Base-by-base conservation (phyloP, 2,888 invertebrate genomes). In the Crioceris asparagi region DNA sequence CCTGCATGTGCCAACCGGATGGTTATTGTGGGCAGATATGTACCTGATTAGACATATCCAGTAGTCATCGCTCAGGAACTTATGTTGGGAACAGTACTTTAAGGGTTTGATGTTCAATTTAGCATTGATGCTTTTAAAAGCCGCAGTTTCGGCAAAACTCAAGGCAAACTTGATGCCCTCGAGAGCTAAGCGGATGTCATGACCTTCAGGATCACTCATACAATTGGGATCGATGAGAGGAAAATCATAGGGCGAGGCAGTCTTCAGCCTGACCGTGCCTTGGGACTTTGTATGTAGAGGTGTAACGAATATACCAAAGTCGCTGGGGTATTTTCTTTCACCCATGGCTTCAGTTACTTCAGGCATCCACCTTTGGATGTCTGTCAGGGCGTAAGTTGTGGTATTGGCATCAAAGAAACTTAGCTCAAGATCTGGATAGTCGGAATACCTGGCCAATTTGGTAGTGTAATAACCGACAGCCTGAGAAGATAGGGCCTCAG, bases 221-320 rank as follows among this genome's bases (percentile, higher is more conserved):
- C 81, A 82, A 53, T 79, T 79, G 1, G 80, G 72, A 47, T 81
- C 67, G 38, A 83, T 75, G n/a, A 71, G 51, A 0, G 82, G 80
- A 35, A 44, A 50, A 17, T 46, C 49, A 16, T 41, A 48, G 8
- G 49, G 49, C 30, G 41, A 39, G 19, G 36, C 38, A 23, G 38
- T 46, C 33, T 39, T 47, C 15, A 45, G 46, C 30, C 40, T 74
- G 71, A 58, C 80, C 79, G 44, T 74, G 70, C 78, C 81, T 76
- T 52, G 77, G 2, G 51, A 51, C 16, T 43, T 36, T 3, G 43
- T 15, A 60, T 45, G 1, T 53, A 45, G 25, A 59, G 62, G 55
- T 6, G 45, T 44, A n/a, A 46, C 40, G 29, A 43, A 48, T 5
- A 51, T 40, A 14, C 37, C 32, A 30, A 52, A 50, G 4, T 43